These are phyloP conservation scores for Epinotia ramella DNA, from an alignment of 2,888 invertebrate species.

Conservation along the genomic window DNA sequence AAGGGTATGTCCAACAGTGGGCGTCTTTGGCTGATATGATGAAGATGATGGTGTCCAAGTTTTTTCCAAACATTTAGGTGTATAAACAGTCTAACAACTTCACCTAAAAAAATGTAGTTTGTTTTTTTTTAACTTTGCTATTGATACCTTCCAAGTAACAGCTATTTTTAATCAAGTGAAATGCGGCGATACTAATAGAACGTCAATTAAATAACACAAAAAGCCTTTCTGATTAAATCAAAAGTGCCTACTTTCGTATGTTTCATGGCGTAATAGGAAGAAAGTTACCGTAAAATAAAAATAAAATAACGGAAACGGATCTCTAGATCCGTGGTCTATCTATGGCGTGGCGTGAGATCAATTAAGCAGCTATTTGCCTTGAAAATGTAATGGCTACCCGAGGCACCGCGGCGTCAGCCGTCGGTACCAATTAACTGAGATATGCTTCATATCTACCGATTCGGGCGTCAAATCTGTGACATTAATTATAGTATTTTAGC, in stretches of 20 bases:
- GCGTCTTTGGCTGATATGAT: too few relatives aligned
- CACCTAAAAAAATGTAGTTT: too few relatives aligned
- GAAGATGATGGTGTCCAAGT: too few relatives aligned
- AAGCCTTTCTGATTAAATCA: neutral
- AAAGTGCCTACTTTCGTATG: conserved; percentile 6
- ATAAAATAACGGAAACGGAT: conserved; percentile 57
- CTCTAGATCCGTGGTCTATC: conserved; percentile 64
- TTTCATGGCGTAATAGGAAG: conserved; percentile 3
- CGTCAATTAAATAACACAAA: conserved; percentile 4
- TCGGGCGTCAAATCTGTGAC: conserved; percentile 48
- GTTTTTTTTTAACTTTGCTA: too few relatives aligned
- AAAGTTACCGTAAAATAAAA: conserved; percentile 23
- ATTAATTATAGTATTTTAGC: conserved; percentile 59
- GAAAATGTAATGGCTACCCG: conserved; percentile 56
- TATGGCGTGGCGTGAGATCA: conserved; percentile 64
- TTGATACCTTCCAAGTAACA: too few relatives aligned
- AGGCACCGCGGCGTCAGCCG: conserved; percentile 51
- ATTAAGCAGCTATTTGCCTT: conserved; percentile 69
- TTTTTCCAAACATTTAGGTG: too few relatives aligned
- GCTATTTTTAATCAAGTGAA: neutral
- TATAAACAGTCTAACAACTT: too few relatives aligned
- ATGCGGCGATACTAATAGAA: neutral
- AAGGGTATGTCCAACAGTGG: too few relatives aligned
- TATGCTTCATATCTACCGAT: conserved; percentile 37
- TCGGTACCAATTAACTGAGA: conserved; percentile 51